These are phyloP conservation scores for Morpho achilles DNA, from an alignment of 2,888 invertebrate species.

Conservation along the genomic window DNA sequence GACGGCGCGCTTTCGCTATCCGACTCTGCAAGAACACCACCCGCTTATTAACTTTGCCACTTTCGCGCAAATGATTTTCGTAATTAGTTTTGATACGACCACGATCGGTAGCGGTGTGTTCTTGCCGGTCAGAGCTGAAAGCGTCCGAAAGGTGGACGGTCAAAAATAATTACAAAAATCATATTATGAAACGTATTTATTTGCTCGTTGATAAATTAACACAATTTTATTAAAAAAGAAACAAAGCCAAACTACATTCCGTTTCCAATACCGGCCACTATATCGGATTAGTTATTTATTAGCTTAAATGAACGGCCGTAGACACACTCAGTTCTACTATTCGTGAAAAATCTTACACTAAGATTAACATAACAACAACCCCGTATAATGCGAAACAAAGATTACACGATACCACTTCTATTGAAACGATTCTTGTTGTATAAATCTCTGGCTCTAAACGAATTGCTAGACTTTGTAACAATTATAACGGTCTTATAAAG, in stretches of 20 bases:
- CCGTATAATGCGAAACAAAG: conserved; percentile 59
- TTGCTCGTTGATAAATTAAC: conserved; percentile 75
- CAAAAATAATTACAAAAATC: conserved; percentile 80
- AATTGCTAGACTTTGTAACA: too few relatives aligned
- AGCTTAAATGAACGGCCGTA: conserved; percentile 61
- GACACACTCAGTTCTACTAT: conserved; percentile 55
- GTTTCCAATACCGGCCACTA: conserved; percentile 59
- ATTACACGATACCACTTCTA: conserved; percentile 25
- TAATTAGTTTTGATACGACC: conserved; percentile 73
- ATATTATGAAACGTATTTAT: conserved; percentile 76
- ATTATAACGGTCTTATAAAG: too few relatives aligned
- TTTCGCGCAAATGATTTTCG: conserved; percentile 59
- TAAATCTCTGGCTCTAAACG: conserved; percentile 5
- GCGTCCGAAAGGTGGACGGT: conserved; percentile 56
- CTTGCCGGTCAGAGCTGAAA: conserved; percentile 59
- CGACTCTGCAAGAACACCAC: conserved; percentile 87
- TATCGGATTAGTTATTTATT: conserved; percentile 57
- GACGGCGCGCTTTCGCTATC: conserved; percentile 86
- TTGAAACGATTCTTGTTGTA: conserved; percentile 1
- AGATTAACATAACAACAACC: conserved; percentile 74
- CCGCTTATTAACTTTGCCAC: conserved; percentile 49
- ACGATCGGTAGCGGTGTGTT: conserved; percentile 61
- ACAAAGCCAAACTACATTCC: conserved; percentile 68
- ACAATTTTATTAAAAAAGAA: conserved; percentile 74
- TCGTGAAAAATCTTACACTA: conserved; percentile 68